Conservation (phyloP, 1,140 invertebrate genomes). For the Bombus ignitus region DNA sequence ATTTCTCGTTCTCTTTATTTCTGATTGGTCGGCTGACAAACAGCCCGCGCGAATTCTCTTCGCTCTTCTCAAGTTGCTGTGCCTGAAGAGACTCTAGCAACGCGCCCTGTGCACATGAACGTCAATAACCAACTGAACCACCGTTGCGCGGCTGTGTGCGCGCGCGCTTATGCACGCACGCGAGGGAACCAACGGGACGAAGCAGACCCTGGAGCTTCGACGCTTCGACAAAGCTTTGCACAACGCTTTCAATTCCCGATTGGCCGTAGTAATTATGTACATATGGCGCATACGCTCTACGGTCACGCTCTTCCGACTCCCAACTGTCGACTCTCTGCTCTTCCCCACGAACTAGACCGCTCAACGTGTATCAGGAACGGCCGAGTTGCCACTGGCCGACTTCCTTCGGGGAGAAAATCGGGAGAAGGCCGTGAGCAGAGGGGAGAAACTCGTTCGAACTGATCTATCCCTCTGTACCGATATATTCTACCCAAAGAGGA, state of each 20-base stretch:
- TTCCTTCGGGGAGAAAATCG: not conserved
- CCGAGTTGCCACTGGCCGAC: conserved; percentile 27
- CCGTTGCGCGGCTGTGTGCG: conserved; percentile 63
- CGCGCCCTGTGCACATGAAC: conserved; percentile 69
- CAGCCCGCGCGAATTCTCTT: conserved; percentile 42
- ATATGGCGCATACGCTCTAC: conserved; percentile 52
- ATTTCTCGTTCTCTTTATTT: not conserved
- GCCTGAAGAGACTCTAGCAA: conserved; percentile 46
- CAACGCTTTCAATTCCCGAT: conserved; percentile 53
- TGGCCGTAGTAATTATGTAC: conserved; percentile 56
- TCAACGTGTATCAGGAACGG: conserved; percentile 34
- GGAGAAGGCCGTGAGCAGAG: not conserved
- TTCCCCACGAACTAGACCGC: conserved; percentile 1
- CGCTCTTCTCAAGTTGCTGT: not conserved
- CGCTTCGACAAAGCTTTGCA: conserved; percentile 54
- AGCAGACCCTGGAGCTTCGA: conserved; percentile 58
- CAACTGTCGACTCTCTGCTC: not conserved
- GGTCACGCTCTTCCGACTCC: conserved; percentile 6
- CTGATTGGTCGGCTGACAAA: not conserved
- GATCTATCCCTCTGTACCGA: not conserved
- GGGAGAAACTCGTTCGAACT: not conserved
- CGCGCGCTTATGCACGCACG: conserved; percentile 55
- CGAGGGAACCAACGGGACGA: conserved; percentile 52
- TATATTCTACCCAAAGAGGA: not conserved
- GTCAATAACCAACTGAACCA: conserved; percentile 76